phyloP scores from a whole-genome alignment of 2,113 vertebrate species.

The Ellobius talpinus region DNA sequence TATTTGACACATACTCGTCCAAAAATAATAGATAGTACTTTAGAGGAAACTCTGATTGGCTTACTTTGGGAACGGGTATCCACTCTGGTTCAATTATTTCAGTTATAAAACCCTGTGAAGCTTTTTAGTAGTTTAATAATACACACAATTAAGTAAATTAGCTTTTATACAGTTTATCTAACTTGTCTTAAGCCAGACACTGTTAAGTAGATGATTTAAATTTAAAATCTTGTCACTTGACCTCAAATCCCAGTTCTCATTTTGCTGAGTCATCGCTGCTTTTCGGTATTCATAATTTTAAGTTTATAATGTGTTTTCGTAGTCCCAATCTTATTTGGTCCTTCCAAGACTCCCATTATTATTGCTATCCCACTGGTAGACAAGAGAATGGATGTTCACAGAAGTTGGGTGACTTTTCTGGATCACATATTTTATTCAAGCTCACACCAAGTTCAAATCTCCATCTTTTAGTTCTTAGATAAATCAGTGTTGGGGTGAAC shows the following conservation, averaged over 20 bases:
- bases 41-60: background rate
- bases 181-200: constrained; percentile 15
- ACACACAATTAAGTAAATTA: background rate
- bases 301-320: constrained; percentile 38
- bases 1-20: background rate
- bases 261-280: background rate
- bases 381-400: background rate
- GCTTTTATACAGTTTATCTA: background rate
- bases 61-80: background rate
- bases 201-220: constrained; percentile 17
- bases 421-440: background rate
- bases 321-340: background rate
- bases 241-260: constrained; percentile 4
- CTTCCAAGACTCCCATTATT: background rate
- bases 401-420: constrained; percentile 8
- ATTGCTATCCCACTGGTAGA: background rate
- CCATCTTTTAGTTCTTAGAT: constrained; percentile 17
- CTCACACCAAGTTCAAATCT: constrained; percentile 1
- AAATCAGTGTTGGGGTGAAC: background rate
- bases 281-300: background rate
- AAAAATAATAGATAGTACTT: background rate
- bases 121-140: constrained; percentile 41
- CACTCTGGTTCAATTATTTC: background rate
- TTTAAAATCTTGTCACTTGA: background rate
- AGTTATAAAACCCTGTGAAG: background rate